Evolutionary conservation across 1,140 invertebrate species (phyloP).

Genomic region (Steinernema feltiae): DNA sequence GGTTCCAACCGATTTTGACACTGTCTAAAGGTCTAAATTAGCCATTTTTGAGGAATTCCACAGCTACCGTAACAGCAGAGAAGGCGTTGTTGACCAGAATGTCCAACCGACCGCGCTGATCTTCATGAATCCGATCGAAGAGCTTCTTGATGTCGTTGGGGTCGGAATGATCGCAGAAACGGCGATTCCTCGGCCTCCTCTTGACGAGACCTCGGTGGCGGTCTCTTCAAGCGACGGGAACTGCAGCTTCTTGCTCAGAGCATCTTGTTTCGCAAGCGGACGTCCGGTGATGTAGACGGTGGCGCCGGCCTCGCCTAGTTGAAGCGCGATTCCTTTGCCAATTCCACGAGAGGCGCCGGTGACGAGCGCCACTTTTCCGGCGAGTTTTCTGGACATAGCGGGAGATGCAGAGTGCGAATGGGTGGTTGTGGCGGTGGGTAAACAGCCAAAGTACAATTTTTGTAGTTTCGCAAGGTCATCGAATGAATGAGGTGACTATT

Average conservation of each 20-base stretch:
- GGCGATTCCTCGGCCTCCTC: conserved; percentile 58
- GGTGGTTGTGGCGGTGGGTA: no score
- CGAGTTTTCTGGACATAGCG: no score
- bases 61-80: conserved; percentile 50
- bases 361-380: no score
- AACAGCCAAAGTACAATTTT: no score
- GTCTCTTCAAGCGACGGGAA: not conserved
- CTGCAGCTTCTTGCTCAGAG: not conserved
- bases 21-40: not conserved
- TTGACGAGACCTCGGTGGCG: conserved; percentile 33
- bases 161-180: conserved; percentile 61
- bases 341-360: conserved; percentile 60
- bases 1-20: not conserved
- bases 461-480: no score
- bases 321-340: conserved; percentile 30
- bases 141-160: conserved; percentile 58
- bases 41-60: not conserved
- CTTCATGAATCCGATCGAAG: conserved; percentile 59
- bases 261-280: not conserved
- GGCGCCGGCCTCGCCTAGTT: not conserved
- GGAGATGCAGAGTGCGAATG: no score
- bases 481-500: no score
- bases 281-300: conserved; percentile 8
- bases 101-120: conserved; percentile 60
- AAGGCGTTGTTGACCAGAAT: conserved; percentile 63